Conservation (phyloP, 2,113 vertebrate species). For the Ellobius talpinus region DNA sequence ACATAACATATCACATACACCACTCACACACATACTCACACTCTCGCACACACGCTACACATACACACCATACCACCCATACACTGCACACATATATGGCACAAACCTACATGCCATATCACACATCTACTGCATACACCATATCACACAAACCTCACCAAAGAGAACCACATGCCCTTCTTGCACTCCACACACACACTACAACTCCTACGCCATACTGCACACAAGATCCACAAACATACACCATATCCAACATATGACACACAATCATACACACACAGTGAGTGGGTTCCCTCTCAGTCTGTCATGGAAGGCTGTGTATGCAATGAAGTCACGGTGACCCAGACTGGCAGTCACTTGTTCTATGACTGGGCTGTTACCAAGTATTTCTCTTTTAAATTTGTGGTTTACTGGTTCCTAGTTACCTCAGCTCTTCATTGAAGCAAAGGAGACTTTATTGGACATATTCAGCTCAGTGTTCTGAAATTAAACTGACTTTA, state of each 20-base stretch:
- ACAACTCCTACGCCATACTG: neutral
- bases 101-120: neutral
- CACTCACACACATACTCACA: neutral
- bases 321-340: neutral
- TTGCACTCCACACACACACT: neutral
- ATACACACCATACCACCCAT: neutral
- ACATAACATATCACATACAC: neutral
- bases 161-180: too few relatives aligned
- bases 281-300: neutral
- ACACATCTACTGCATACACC: neutral
- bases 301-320: neutral
- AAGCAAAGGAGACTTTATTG: constrained; percentile 50
- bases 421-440: neutral
- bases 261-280: neutral
- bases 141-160: neutral
- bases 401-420: constrained; percentile 38
- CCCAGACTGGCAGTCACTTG: neutral
- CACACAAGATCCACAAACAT: too few relatives aligned
- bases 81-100: neutral
- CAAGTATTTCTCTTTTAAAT: constrained; percentile 44
- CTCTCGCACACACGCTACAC: neutral
- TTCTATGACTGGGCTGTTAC: constrained; percentile 28
- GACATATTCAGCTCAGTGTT: constrained; percentile 47
- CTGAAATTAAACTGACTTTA: constrained; percentile 58
- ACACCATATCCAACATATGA: neutral